These are phyloP conservation scores for Parasteatoda tepidariorum DNA, from an alignment of 1,140 invertebrate species.

Conservation along the genomic window DNA sequence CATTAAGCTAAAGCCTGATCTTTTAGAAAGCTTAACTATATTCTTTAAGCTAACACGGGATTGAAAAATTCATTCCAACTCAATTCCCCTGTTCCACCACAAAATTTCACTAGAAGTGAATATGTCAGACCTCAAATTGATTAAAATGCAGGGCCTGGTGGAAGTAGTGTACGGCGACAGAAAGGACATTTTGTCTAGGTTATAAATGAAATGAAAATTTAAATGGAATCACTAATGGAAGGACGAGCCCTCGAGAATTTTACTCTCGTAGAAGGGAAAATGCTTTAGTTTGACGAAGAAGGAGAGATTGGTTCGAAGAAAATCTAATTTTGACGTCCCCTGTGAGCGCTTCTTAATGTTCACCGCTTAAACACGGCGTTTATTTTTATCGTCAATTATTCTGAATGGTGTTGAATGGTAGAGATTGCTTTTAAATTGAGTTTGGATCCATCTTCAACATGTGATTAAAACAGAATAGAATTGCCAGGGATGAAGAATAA, in stretches of 20 bases:
- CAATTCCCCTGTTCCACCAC: background rate
- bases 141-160: conserved; percentile 34
- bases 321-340: conserved; percentile 38
- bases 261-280: background rate
- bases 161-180: background rate
- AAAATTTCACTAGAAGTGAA: background rate
- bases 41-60: no score
- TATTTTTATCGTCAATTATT: background rate
- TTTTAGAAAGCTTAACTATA: no score
- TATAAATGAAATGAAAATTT: conserved; percentile 26
- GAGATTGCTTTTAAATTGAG: background rate
- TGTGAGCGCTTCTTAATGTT: background rate
- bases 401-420: background rate
- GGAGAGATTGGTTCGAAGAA: background rate
- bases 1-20: background rate
- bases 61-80: background rate
- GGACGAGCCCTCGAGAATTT: conserved; percentile 16
- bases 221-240: conserved; percentile 52
- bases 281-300: conserved; percentile 14
- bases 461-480: no score
- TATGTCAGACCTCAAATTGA: conserved; percentile 38
- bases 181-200: background rate
- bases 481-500: no score
- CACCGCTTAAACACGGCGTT: background rate
- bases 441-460: background rate